These are phyloP conservation scores for Leptoteleia sp. DNA, from an alignment of 1,140 invertebrate species.

Conservation along the genomic window DNA sequence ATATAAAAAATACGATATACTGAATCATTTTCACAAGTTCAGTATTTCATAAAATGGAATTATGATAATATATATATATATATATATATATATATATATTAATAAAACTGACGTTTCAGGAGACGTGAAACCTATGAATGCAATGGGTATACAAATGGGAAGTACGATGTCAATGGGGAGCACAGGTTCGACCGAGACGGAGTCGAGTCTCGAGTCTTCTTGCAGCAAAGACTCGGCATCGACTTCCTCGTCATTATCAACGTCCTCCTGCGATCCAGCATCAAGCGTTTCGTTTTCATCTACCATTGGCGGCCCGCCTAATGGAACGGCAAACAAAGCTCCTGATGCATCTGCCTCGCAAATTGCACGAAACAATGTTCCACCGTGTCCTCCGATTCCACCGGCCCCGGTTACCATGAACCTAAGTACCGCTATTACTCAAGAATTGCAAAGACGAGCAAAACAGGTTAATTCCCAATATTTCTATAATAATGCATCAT, in stretches of 20 bases:
- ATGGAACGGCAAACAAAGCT: conserved; percentile 46
- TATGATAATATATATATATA: too few species aligned
- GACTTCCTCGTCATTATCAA: conserved; percentile 77
- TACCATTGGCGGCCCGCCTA: too few species aligned
- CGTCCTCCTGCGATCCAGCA: conserved; percentile 77
- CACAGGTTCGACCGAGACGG: conserved; percentile 79
- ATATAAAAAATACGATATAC: too few species aligned
- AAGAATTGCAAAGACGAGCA: conserved; percentile 84
- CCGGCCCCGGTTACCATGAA: conserved; percentile 69
- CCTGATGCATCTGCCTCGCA: conserved; percentile 21
- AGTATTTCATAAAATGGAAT: too few species aligned
- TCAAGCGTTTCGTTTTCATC: conserved; percentile 71
- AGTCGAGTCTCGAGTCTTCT: conserved; percentile 78
- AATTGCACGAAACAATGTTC: conserved; percentile 18
- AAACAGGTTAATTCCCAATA: conserved; percentile 81
- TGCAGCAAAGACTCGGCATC: conserved; percentile 79
- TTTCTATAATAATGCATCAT: too few species aligned
- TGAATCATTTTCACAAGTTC: too few species aligned
- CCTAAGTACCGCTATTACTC: conserved; percentile 83
- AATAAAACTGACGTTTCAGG: conserved; percentile 32
- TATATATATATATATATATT: too few species aligned
- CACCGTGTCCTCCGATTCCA: conserved; percentile 34
- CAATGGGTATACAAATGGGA: conserved; percentile 79
- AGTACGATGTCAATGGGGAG: conserved; percentile 80
- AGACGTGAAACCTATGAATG: conserved; percentile 76